phyloP scores from a whole-genome alignment of 2,888 invertebrate species.

The Noctua pronuba region DNA sequence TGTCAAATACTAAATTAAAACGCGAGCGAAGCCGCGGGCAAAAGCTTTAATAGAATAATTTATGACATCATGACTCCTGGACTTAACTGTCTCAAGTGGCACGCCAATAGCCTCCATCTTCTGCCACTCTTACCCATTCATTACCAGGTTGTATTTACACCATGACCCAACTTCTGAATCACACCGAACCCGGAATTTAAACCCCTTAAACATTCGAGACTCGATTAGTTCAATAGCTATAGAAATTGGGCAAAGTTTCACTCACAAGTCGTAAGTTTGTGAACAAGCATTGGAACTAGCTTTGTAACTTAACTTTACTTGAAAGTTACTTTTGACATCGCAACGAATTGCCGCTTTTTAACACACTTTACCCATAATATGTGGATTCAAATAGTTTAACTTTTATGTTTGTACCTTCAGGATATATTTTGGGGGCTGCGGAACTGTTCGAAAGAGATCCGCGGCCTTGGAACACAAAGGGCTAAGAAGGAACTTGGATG shows the following conservation, averaged over 20 bases:
- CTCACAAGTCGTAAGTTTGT: constrained; percentile 41
- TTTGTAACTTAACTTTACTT: constrained; percentile 35
- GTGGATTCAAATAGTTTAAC: constrained; percentile 26
- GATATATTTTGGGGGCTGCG: too few species aligned
- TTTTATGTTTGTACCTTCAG: background rate
- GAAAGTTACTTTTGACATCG: constrained; percentile 43
- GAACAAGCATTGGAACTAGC: constrained; percentile 44
- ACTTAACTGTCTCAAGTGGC: too few species aligned
- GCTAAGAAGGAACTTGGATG: too few species aligned
- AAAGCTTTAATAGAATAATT: too few species aligned
- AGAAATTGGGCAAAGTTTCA: constrained; percentile 33
- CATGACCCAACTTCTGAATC: background rate
- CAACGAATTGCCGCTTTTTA: constrained; percentile 44
- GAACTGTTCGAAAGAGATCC: too few species aligned
- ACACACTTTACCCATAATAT: constrained; percentile 30
- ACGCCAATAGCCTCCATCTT: background rate
- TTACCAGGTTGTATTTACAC: background rate
- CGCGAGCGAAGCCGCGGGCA: too few species aligned
- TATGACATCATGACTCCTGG: too few species aligned
- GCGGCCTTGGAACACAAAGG: too few species aligned
- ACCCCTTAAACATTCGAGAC: constrained; percentile 14
- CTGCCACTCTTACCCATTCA: background rate
- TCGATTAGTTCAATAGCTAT: constrained; percentile 45
- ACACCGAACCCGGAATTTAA: constrained; percentile 9
- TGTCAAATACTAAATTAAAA: too few species aligned